Conservation (phyloP, 2,113 vertebrate genomes). For the Pelvicachromis taeniatus region DNA sequence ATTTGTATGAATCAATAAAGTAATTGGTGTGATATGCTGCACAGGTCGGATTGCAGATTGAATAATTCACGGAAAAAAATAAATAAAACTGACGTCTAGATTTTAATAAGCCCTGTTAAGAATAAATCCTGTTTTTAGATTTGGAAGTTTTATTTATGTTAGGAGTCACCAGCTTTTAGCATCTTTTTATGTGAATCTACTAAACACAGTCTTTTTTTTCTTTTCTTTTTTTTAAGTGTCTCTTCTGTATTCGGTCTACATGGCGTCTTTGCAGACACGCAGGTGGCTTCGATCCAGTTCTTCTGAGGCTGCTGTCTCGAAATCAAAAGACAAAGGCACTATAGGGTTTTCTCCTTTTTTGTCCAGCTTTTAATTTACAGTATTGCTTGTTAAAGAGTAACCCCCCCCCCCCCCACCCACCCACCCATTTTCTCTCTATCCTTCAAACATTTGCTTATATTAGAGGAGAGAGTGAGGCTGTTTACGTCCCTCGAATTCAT, state of each 20-base stretch:
- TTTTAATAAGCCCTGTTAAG: background rate
- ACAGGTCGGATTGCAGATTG: background rate
- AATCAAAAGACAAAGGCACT: slow-evolving; percentile 38
- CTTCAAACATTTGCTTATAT: background rate
- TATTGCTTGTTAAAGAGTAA: background rate
- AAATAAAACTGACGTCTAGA: background rate
- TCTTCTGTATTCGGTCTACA: background rate
- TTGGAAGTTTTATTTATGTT: background rate
- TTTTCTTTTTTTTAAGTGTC: no score
- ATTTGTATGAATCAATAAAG: background rate
- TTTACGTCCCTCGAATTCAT: background rate
- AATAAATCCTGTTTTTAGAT: background rate
- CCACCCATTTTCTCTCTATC: background rate
- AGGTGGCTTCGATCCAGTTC: slow-evolving; percentile 47
- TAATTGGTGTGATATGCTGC: background rate
- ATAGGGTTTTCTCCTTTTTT: slow-evolving; percentile 18
- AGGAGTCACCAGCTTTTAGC: background rate
- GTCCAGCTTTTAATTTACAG: slow-evolving; percentile 39
- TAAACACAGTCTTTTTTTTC: background rate
- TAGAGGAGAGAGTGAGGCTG: background rate
- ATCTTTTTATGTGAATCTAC: background rate
- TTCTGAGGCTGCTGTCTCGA: background rate
- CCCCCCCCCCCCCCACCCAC: no score
- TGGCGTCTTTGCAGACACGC: background rate
- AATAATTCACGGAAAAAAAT: background rate